Evolutionary conservation across 2,113 vertebrate species (phyloP).

Genomic region (Emydocephalus ijimae): DNA sequence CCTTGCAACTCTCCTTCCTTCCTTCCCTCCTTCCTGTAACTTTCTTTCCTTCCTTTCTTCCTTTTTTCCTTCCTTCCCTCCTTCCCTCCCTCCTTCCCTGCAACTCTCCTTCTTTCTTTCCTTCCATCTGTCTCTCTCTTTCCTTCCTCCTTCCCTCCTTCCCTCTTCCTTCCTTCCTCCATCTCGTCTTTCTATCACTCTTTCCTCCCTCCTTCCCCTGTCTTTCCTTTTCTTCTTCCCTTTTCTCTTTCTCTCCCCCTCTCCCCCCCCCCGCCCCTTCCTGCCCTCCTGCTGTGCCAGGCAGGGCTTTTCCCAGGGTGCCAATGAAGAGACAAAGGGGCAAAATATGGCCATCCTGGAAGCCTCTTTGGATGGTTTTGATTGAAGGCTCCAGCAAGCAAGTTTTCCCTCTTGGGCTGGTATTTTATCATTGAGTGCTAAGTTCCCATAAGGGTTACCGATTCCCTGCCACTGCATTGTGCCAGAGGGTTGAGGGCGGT

Average conservation of each 20-base stretch:
- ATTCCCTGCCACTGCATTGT: not conserved
- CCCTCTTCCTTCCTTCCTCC: no score
- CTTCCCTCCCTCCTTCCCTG: no score
- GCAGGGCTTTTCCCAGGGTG: not conserved
- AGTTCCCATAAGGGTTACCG: not conserved
- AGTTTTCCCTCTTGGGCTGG: conserved; percentile 30
- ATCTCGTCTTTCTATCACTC: not conserved
- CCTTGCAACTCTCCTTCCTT: no score
- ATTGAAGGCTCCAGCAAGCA: conserved; percentile 3
- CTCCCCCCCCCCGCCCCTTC: no score
- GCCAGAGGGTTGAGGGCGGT: not conserved
- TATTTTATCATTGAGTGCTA: not conserved
- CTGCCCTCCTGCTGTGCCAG: rapidly evolving
- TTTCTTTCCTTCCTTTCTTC: no score
- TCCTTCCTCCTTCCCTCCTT: no score
- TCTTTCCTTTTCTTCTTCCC: no score
- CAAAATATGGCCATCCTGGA: not conserved
- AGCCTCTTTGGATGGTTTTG: conserved; percentile 1
- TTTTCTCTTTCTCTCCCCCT: not conserved
- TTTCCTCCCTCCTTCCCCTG: no score
- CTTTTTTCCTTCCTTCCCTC: no score
- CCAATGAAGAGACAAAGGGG: not conserved
- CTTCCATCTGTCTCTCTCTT: no score
- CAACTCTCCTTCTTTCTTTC: no score
- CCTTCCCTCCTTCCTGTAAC: no score